Evolutionary conservation across 2,888 invertebrate genomes (phyloP), one percentile per base, ranked within the genome.

Genomic region (Cryptus viduatorius): DNA sequence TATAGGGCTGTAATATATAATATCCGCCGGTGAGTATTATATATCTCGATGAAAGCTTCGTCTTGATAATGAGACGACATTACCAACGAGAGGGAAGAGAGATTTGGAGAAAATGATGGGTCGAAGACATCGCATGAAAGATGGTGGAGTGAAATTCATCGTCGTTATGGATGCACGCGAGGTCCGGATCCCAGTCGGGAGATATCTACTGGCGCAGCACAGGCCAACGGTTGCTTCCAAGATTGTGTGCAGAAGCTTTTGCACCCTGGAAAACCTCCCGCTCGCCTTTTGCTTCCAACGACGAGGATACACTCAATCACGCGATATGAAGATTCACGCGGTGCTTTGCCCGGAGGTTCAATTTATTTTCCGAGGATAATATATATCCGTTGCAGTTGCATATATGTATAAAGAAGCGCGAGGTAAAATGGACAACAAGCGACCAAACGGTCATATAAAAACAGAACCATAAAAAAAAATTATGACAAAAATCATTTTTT

Each of bases 71-170:
- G 76, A 76, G 53, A 76, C 53, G 61, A 69, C 71, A 82, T 82
- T 64, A 65, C 31, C 56, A 65, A 44, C 65, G 64, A 31, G 44
- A 73, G 24, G 50, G 24, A 48, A 19, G 19, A 53, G 16, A 29
- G 29, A 56, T 29, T 71, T 19, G 44, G 46, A 19, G 75, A 68
- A 59, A 48, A 64, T 19, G 59, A 80, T 67, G 56, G 16, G 31
- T 44, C 31, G 44, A 46, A 31, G 61, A 12, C 14, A 61, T 8
- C 29, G 61, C 14, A 29, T 29, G 61, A 61, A 31, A 31, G 77
- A 81, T 73, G 72, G 64, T 71, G 71, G 76, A 64, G 73, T 64
- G 78, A 78, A 84, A 84, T 81, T 81, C 73, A 84, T 84, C 81
- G 81, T 78, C 53, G 24, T 50, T 65, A 48, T 31, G 19, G 53